Evolutionary conservation across 2,888 invertebrate species (phyloP), one percentile per base, ranked within the genome.

Genomic region (Epistrophella euchroma): DNA sequence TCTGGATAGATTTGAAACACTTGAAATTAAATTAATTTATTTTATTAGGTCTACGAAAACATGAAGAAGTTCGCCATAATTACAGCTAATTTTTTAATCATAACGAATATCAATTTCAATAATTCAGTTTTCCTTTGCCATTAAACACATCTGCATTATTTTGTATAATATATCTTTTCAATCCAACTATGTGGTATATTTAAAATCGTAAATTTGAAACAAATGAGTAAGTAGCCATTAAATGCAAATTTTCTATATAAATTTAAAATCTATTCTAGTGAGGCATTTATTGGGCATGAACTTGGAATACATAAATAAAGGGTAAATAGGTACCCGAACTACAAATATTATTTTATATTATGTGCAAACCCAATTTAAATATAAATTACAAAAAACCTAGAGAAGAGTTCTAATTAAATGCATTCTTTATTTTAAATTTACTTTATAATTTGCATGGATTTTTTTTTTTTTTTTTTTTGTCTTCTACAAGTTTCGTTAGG

Each of bases 351-450:
- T n/a, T 35, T 0, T 32, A 1, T 28, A n/a, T 9, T 25, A 25
- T 52, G 2, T 28, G 32, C n/a, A 32, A 19, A 22, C 10, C 15
- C 7, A 25, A 22, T 15, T 25, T 32, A 2, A 28, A 35, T 28
- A n/a, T n/a, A 5, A 37, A 62, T 17, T n/a, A n/a, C 35, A 45
- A 68, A 62, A 71, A 32, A 64, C 37, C 47, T 56, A 55, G 25
- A 68, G 73, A 37, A 68, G 43, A 85, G 85, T 72, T 68, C 80
- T 85, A 85, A 85, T 85, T 81, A 81, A 85, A 85, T 85, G 80
- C 85, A 85, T 85, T 85, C 76, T 70, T 56, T 80, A 73, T 85
- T 85, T 85, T 80, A 77, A 85, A 70, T 80, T 80, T 73, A 68
- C 55, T 80, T 78, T 79, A 72, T 79, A 79, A 81, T 81, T 85